phyloP scores from a whole-genome alignment of 2,888 invertebrate species.

The Crepidodera aurea region DNA sequence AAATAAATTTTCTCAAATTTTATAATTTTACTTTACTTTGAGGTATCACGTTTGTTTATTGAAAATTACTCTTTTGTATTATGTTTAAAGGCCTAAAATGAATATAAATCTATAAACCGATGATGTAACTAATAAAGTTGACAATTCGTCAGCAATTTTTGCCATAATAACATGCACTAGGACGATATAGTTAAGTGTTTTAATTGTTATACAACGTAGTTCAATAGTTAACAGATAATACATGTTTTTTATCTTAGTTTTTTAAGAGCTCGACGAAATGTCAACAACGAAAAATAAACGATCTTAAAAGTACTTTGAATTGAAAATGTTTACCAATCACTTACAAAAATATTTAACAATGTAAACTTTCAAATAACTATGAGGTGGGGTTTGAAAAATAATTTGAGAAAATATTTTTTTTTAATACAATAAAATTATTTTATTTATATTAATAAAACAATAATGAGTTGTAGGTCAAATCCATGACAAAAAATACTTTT shows the following conservation, averaged over 20 bases:
- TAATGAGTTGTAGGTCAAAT: no score
- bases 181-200: conserved; percentile 50
- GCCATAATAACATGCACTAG: conserved; percentile 49
- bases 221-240: conserved; percentile 48
- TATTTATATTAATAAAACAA: no score
- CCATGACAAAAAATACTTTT: no score
- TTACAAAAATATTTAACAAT: background rate
- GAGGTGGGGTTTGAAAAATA: no score
- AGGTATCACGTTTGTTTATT: no score
- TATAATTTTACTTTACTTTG: background rate
- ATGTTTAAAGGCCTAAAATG: conserved; percentile 11
- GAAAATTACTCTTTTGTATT: no score
- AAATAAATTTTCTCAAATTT: background rate
- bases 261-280: conserved; percentile 40
- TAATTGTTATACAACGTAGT: conserved; percentile 51
- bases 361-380: no score
- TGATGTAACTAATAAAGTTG: conserved; percentile 34
- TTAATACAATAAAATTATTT: no score
- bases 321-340: conserved; percentile 40
- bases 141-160: conserved; percentile 45
- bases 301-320: conserved; percentile 42
- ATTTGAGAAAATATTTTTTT: no score
- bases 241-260: conserved; percentile 45
- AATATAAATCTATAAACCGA: conserved; percentile 23
- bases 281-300: conserved; percentile 30